phyloP scores from a whole-genome alignment of 2,113 vertebrate genomes.

The human (Homo sapiens) region GRCh38 chr4:126138001-126138500 shows the following conservation, averaged over 20 bases:
- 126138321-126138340: not conserved
- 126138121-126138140: not conserved
- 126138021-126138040: not conserved
- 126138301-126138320: not conserved
- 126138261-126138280: not conserved
- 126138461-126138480: not conserved
- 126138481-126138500: not conserved
- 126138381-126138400: not conserved
- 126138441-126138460: not conserved
- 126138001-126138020: not conserved
- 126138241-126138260: not conserved
- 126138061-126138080: not conserved
- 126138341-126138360: not conserved
- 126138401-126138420: not conserved
- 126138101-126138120: not conserved
- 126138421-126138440: not conserved
- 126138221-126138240: not conserved
- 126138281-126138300: too few relatives aligned
- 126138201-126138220: not conserved
- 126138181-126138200: not conserved
- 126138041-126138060: not conserved
- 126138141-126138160: not conserved
- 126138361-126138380: too few relatives aligned
- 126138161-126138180: not conserved
- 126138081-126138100: not conserved